Evolutionary conservation across 2,797 vertebrate genomes (phyloP).

Genomic region (Molossus molossus): DNA sequence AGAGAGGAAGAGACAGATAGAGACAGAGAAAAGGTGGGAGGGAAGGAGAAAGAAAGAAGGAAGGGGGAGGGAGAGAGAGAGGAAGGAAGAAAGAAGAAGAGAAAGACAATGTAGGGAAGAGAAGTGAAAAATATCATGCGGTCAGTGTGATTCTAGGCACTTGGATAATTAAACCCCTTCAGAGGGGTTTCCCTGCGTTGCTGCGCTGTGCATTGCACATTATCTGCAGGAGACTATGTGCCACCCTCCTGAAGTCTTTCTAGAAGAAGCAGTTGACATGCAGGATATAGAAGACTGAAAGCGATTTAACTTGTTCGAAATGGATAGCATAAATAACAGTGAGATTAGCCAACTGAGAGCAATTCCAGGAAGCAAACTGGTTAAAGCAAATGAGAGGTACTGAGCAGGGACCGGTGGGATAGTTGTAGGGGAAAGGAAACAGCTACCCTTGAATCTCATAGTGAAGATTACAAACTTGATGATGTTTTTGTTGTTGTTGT

Average conservation of each 20-base stretch:
- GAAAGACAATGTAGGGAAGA: not conserved
- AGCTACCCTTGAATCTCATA: not conserved
- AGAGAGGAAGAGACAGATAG: too few relatives aligned
- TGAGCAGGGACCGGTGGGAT: not conserved
- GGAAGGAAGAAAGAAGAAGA: too few relatives aligned
- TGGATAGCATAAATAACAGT: not conserved
- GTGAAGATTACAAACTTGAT: not conserved
- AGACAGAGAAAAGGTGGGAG: not conserved
- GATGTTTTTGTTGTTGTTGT: not conserved
- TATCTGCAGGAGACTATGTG: not conserved
- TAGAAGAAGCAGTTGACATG: constrained; percentile 22
- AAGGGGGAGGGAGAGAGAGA: not conserved
- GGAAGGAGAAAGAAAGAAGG: not conserved
- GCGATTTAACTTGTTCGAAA: constrained; percentile 31
- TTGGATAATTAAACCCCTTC: not conserved
- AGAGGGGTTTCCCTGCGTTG: not conserved
- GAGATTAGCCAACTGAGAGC: constrained; percentile 17
- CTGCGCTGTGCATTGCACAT: too few relatives aligned
- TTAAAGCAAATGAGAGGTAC: not conserved
- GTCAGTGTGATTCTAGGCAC: not conserved
- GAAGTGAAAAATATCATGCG: not conserved
- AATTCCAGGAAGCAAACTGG: not conserved
- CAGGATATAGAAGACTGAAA: constrained; percentile 21
- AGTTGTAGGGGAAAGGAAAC: not conserved
- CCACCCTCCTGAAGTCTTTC: not conserved